Evolutionary conservation across 2,888 invertebrate genomes (phyloP).

Genomic region (Invenusta paracnida): DNA sequence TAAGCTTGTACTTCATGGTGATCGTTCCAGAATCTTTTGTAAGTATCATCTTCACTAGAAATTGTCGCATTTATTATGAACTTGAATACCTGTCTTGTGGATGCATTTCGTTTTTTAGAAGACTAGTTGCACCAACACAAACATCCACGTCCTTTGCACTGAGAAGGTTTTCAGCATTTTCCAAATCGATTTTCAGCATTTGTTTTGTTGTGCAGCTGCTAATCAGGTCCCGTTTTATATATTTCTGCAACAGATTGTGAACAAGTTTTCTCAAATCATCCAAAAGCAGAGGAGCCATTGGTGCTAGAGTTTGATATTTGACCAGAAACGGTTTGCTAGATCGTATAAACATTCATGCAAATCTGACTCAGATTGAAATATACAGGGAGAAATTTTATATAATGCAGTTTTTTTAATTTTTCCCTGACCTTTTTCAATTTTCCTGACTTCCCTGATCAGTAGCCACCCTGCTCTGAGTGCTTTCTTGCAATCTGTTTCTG

Average conservation of each 20-base stretch:
- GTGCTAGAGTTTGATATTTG: background rate
- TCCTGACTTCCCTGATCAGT: conserved; percentile 23
- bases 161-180: background rate
- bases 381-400: conserved; percentile 25
- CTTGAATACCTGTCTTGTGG: background rate
- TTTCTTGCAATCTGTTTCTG: too few relatives aligned
- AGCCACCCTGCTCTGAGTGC: conserved; percentile 3
- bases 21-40: too few relatives aligned
- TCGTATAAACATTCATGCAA: background rate
- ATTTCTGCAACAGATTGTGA: too few relatives aligned
- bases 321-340: background rate
- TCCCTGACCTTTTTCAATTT: conserved; percentile 18
- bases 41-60: too few relatives aligned
- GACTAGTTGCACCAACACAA: background rate
- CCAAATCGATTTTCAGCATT: background rate
- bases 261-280: background rate
- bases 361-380: conserved; percentile 19
- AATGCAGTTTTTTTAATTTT: conserved; percentile 17
- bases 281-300: background rate
- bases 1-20: background rate
- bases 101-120: background rate
- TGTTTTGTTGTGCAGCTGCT: background rate
- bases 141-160: background rate
- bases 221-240: too few relatives aligned
- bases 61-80: background rate